Percentiles rank a stretch among this genome's conserved stretches.
Evolutionary conservation across 2,797 vertebrate genomes (phyloP).

Genomic region (Cryptoblepharus egeriae): DNA sequence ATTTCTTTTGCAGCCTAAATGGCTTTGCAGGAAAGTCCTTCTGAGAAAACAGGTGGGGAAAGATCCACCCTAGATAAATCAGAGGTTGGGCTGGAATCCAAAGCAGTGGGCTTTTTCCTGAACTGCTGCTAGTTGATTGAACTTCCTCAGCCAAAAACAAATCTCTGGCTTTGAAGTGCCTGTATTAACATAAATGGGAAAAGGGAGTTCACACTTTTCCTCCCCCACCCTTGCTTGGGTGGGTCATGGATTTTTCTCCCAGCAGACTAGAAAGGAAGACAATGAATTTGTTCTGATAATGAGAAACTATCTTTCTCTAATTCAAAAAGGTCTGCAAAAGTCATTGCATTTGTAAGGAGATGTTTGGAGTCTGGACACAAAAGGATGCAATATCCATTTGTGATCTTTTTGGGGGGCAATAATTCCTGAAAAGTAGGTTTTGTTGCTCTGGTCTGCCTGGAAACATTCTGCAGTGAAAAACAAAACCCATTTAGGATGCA

Average conservation of each 20-base stretch:
- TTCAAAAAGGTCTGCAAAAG: conserved; percentile 38
- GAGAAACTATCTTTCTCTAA: conserved; percentile 17
- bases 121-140: conserved; percentile 21
- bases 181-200: conserved; percentile 23
- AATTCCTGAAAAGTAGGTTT: background rate
- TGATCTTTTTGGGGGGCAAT: background rate
- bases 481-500: background rate
- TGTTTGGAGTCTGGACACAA: conserved; percentile 24
- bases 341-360: conserved; percentile 49
- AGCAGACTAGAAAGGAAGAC: conserved; percentile 25
- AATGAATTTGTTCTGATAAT: background rate
- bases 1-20: background rate
- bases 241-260: conserved; percentile 33
- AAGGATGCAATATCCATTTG: background rate
- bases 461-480: background rate
- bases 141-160: background rate
- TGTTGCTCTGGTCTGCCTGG: background rate
- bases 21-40: conserved; percentile 4
- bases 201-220: conserved; percentile 31
- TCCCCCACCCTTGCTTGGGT: conserved; percentile 26
- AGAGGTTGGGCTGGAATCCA: background rate
- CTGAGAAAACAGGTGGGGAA: conserved; percentile 2
- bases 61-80: background rate
- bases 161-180: conserved; percentile 3
- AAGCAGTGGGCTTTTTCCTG: background rate